Base-by-base conservation (phyloP, 2,113 vertebrate species). In the Epinephelus fuscoguttatus region DNA sequence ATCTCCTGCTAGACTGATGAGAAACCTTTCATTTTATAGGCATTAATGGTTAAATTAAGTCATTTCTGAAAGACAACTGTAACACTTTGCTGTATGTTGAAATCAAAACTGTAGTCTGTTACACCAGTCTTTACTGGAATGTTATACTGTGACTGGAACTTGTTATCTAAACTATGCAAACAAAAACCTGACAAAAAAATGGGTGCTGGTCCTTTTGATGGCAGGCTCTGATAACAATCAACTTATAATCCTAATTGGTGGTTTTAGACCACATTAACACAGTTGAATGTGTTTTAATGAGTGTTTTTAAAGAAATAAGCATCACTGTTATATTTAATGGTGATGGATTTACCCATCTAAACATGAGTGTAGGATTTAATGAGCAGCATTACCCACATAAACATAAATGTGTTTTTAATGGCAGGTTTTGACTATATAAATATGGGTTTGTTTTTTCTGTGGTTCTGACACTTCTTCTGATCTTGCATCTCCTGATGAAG, bases 401-500 rank as follows among this genome's bases (percentile, higher is more conserved):
- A 85, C 87, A 83, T 42, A 61, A 82, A 87, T 49, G 50, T 68
- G 75, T 61, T 80, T 91, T 92, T 82, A 84, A 82, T 83, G 75
- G 72, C 18, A 42, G n/a, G 7, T 59, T 87, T 86, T 79, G 79
- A 88, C 66, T 63, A 7, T 21, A 55, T 78, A 88, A 87, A 91
- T 89, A 85, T 55, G 69, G 50, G 73, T 81, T 85, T 87, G 88
- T 89, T 90, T 86, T 70, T 78, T 77, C 40, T 87, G 74, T 0
- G 37, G 83, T 84, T 84, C 14, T 27, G 55, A 89, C 61, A 85
- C 87, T 78, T 84, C 84, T 63, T 68, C 47, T 92, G 80, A 91
- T 89, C 83, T 89, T 73, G 67, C 74, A 76, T 79, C 70, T 70
- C 42, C 74, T 92, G 92, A 93, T 89, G 77, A 87, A 94, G 78